These are phyloP conservation scores for Pachycephus smyrnensis DNA, from an alignment of 2,888 invertebrate species.

Conservation along the genomic window DNA sequence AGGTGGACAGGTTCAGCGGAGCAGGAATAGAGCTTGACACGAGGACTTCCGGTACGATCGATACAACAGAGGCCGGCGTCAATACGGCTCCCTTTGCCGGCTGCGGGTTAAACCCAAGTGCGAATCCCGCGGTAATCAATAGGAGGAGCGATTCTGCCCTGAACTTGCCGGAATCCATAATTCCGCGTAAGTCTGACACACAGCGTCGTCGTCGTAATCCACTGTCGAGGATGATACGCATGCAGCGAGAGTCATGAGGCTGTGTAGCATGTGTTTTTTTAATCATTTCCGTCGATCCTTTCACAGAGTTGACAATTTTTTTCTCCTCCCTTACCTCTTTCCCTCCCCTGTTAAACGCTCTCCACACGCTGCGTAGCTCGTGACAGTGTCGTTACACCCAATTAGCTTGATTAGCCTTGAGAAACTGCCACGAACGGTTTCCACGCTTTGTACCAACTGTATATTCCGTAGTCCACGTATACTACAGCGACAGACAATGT, in stretches of 20 bases:
- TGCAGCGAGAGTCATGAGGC: neutral
- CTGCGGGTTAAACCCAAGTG: neutral
- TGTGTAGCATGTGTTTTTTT: neutral
- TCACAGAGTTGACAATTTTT: neutral
- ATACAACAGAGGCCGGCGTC: slow-evolving; percentile 11
- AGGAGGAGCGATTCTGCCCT: neutral
- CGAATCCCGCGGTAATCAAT: slow-evolving; percentile 8
- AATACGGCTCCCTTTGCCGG: slow-evolving; percentile 4
- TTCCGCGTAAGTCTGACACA: neutral
- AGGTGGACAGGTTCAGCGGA: neutral
- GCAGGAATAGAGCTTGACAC: slow-evolving; percentile 9
- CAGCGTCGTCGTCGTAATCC: neutral
- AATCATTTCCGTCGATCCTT: neutral
- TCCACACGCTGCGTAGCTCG: neutral
- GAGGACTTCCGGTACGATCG: slow-evolving; percentile 12
- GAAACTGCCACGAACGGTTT: slow-evolving; percentile 23
- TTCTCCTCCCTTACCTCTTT: neutral
- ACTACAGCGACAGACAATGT: neutral
- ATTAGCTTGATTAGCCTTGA: slow-evolving; percentile 58
- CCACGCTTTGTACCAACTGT: neutral
- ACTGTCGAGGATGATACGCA: neutral
- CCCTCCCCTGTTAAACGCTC: neutral
- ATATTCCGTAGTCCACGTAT: neutral
- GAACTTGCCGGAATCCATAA: slow-evolving; percentile 1
- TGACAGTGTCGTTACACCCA: slow-evolving; percentile 52